Percentiles rank a stretch among this genome's conserved stretches.
Evolutionary conservation across 1,140 invertebrate species (phyloP).

Genomic region (Chymomyza costata): DNA sequence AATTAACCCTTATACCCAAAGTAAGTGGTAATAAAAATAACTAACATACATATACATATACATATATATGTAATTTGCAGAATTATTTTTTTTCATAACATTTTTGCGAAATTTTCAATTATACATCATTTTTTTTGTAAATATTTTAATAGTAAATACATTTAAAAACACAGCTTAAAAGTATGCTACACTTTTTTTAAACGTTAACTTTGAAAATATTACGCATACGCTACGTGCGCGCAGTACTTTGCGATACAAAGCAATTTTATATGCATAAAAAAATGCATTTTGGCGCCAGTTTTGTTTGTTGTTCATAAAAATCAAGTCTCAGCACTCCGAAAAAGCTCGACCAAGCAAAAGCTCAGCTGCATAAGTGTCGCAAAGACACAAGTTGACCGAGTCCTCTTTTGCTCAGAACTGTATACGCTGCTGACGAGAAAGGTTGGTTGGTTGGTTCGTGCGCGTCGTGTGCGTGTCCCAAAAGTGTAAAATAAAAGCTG

Average conservation of each 20-base stretch:
- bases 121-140: too few species aligned
- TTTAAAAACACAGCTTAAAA: neutral
- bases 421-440: slow-evolving; percentile 73
- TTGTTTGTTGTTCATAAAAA: too few species aligned
- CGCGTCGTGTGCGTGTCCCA: slow-evolving; percentile 38
- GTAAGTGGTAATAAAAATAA: too few species aligned
- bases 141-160: too few species aligned
- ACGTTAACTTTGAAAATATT: too few species aligned
- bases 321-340: slow-evolving; percentile 45
- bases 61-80: too few species aligned
- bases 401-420: slow-evolving; percentile 60
- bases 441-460: slow-evolving; percentile 52
- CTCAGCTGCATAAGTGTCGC: slow-evolving; percentile 28
- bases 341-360: slow-evolving; percentile 40
- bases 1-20: too few species aligned
- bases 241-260: too few species aligned
- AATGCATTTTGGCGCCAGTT: too few species aligned
- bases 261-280: slow-evolving; percentile 48
- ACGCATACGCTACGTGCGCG: slow-evolving; percentile 33
- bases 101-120: too few species aligned
- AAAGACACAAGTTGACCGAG: slow-evolving; percentile 22
- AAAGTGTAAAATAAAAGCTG: slow-evolving; percentile 33
- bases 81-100: too few species aligned
- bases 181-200: neutral
- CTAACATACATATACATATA: too few species aligned